Percentiles rank a stretch among this genome's conserved stretches.
phyloP scores from a whole-genome alignment of 2,888 invertebrate species.

The Cephus runcator region DNA sequence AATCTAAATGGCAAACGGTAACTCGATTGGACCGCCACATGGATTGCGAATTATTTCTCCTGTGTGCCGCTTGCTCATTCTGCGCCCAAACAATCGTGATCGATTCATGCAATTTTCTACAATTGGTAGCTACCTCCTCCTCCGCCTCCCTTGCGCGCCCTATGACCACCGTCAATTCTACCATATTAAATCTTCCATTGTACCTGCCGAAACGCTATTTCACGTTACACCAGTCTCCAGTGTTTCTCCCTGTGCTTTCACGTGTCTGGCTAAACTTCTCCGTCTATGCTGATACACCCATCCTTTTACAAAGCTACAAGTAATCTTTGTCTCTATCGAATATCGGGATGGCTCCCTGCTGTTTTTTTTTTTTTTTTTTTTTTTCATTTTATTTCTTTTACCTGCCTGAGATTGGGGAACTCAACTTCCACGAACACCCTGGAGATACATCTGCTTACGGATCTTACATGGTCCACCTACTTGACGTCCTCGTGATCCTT shows the following conservation, averaged over 20 bases:
- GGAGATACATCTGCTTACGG: neutral
- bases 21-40: slow-evolving; percentile 58
- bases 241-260: neutral
- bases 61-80: slow-evolving; percentile 41
- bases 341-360: neutral
- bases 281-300: neutral
- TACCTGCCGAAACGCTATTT: slow-evolving; percentile 46
- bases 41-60: slow-evolving; percentile 60
- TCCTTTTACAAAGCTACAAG: neutral
- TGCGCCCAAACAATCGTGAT: slow-evolving; percentile 60
- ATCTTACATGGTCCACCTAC: neutral
- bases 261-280: neutral
- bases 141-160: slow-evolving; percentile 17
- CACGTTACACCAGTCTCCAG: slow-evolving; percentile 10
- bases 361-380: neutral
- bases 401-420: neutral
- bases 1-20: slow-evolving; percentile 64
- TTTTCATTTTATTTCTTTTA: neutral
- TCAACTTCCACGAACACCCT: neutral
- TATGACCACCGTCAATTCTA: slow-evolving; percentile 35
- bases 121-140: slow-evolving; percentile 28
- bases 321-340: neutral
- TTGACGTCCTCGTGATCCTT: neutral
- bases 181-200: slow-evolving; percentile 55
- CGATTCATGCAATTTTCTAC: slow-evolving; percentile 63